Percentiles rank a stretch among this genome's conserved stretches.
phyloP scores from a whole-genome alignment of 2,113 vertebrate species.

The Corydoras sp. region DNA sequence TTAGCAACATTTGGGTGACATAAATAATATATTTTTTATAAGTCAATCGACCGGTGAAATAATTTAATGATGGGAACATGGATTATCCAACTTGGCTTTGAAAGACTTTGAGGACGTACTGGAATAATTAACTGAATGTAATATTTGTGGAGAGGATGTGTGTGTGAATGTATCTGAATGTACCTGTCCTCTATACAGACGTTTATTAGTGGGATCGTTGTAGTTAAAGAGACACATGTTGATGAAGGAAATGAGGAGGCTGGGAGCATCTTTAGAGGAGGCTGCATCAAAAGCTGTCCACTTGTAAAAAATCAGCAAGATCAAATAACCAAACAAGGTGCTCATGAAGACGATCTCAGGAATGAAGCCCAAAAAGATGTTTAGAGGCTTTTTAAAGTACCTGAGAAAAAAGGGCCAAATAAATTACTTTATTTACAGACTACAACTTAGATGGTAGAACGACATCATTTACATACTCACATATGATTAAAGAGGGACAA shows the following conservation, averaged over 20 bases:
- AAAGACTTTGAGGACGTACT: too few relatives aligned
- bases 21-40: too few relatives aligned
- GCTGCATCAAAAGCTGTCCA: constrained; percentile 84
- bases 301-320: constrained; percentile 91
- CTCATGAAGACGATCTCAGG: constrained; percentile 95
- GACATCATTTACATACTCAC: constrained; percentile 58
- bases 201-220: constrained; percentile 67
- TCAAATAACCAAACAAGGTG: constrained; percentile 88
- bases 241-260: constrained; percentile 95
- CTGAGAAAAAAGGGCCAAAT: constrained; percentile 53
- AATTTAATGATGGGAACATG: too few relatives aligned
- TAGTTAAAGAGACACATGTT: constrained; percentile 99
- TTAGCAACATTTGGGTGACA: too few relatives aligned
- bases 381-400: constrained; percentile 95
- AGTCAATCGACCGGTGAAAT: too few relatives aligned
- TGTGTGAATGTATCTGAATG: neutral
- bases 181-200: constrained; percentile 93
- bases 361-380: constrained; percentile 94
- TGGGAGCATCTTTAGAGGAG: constrained; percentile 83
- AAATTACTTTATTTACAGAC: neutral
- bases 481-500: constrained; percentile 92
- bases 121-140: too few relatives aligned
- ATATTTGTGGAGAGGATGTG: too few relatives aligned
- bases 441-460: neutral
- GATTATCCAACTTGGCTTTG: too few relatives aligned